Evolutionary conservation across 1,140 invertebrate genomes (phyloP).

Genomic region (Linepithema humile): DNA sequence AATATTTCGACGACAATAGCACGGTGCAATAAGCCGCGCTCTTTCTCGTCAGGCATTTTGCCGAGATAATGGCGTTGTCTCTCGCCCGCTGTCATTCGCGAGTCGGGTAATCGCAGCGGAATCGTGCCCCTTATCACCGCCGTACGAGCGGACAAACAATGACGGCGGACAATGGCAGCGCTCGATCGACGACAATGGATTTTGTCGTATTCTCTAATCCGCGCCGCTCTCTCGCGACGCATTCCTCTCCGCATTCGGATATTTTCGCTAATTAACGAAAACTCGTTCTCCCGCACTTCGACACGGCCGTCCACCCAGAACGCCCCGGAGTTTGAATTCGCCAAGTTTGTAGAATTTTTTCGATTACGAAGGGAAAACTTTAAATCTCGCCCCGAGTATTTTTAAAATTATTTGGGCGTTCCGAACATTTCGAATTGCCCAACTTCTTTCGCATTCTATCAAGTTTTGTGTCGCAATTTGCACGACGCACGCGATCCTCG

Average conservation of each 20-base stretch:
- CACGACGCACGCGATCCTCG: no score
- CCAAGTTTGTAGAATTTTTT: neutral
- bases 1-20: slow-evolving; percentile 15
- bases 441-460: neutral
- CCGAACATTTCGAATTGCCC: neutral
- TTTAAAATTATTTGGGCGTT: neutral
- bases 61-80: slow-evolving; percentile 55
- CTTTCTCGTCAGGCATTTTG: slow-evolving; percentile 24
- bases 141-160: slow-evolving; percentile 64
- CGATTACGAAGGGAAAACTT: neutral
- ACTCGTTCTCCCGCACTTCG: slow-evolving; percentile 5
- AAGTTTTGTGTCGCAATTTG: neutral
- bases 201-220: slow-evolving; percentile 60
- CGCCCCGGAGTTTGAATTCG: neutral
- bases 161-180: slow-evolving; percentile 59
- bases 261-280: slow-evolving; percentile 61
- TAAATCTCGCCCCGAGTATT: neutral
- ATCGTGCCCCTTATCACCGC: slow-evolving; percentile 63
- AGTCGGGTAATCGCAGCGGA: slow-evolving; percentile 36
- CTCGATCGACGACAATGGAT: slow-evolving; percentile 70
- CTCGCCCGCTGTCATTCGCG: slow-evolving; percentile 33
- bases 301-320: neutral
- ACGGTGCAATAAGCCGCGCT: neutral
- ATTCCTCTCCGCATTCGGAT: slow-evolving; percentile 20
- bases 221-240: slow-evolving; percentile 29